Percentiles rank a stretch among this genome's conserved stretches.
phyloP scores from a whole-genome alignment of 2,113 vertebrate species.

The Ariopsis seemanni region DNA sequence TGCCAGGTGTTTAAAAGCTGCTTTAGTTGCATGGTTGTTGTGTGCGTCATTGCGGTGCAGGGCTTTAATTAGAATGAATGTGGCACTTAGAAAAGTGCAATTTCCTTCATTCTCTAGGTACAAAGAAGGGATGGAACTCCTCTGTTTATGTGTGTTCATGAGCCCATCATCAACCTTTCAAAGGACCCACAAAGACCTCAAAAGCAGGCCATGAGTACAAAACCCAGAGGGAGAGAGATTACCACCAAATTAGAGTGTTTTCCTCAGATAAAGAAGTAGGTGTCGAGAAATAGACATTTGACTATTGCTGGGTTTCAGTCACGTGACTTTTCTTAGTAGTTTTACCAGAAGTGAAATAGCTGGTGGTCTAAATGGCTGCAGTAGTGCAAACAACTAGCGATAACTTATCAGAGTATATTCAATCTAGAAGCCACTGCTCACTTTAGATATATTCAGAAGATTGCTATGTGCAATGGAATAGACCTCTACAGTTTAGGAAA shows the following conservation, averaged over 20 bases:
- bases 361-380: no score
- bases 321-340: no score
- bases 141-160: slow-evolving; percentile 67
- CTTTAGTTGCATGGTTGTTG: slow-evolving; percentile 24
- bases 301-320: no score
- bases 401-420: no score
- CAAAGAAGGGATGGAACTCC: slow-evolving; percentile 51
- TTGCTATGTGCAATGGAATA: no score
- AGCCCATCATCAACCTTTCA: slow-evolving; percentile 62
- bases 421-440: no score
- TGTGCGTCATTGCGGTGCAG: slow-evolving; percentile 46
- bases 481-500: no score
- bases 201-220: slow-evolving; percentile 56
- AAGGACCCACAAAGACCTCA: slow-evolving; percentile 51
- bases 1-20: slow-evolving; percentile 6
- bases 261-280: neutral
- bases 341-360: no score
- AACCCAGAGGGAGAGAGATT: slow-evolving; percentile 33
- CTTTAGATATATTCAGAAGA: no score
- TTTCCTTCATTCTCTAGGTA: slow-evolving; percentile 67
- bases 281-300: neutral
- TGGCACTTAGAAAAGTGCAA: slow-evolving; percentile 81
- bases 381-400: no score
- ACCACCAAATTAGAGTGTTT: neutral
- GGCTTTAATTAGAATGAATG: slow-evolving; percentile 84